Evolutionary conservation across 2,888 invertebrate species (phyloP).

Genomic region (Timema cristinae): DNA sequence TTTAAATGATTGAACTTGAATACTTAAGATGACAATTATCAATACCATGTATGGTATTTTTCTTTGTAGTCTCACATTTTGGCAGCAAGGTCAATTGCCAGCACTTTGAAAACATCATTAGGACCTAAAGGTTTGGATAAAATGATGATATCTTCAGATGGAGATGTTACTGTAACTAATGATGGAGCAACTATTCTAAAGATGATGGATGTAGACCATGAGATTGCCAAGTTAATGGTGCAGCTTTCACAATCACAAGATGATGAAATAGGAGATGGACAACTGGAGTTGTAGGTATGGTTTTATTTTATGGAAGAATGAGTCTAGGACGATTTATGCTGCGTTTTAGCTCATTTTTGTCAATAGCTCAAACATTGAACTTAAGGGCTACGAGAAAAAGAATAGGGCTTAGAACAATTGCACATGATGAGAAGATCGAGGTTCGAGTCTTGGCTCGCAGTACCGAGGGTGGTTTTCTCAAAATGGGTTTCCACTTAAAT

Average conservation of each 20-base stretch:
- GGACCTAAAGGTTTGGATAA: slow-evolving; percentile 98
- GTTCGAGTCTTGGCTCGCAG: no score
- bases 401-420: no score
- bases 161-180: slow-evolving; percentile 96
- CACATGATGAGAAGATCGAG: no score
- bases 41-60: no score
- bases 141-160: slow-evolving; percentile 95
- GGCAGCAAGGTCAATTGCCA: slow-evolving; percentile 92
- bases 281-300: slow-evolving; percentile 83
- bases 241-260: slow-evolving; percentile 98
- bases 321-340: no score
- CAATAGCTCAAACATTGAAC: no score
- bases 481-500: no score
- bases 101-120: slow-evolving; percentile 85
- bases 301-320: neutral
- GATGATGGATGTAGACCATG: slow-evolving; percentile 98
- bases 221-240: slow-evolving; percentile 97
- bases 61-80: slow-evolving; percentile 87
- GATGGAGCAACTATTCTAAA: slow-evolving; percentile 99
- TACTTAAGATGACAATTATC: no score
- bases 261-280: slow-evolving; percentile 99
- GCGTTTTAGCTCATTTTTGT: no score
- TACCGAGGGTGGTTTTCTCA: no score
- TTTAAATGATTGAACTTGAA: no score
- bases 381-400: no score